These are phyloP conservation scores for Meriones unguiculatus DNA, from an alignment of 2,113 vertebrate genomes.

Conservation along the genomic window DNA sequence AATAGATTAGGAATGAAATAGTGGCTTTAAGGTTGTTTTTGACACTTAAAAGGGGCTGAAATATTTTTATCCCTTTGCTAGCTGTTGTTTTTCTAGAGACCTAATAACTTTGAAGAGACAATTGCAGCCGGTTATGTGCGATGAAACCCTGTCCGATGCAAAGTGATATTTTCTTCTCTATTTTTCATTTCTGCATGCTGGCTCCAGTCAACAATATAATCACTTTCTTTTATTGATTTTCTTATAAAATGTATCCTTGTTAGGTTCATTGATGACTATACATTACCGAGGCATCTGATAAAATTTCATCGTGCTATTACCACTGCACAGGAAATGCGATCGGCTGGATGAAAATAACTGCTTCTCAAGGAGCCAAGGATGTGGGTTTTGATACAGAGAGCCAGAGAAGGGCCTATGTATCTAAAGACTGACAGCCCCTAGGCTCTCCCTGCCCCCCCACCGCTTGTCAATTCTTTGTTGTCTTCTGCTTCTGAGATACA, in stretches of 20 bases:
- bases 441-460: too few relatives aligned
- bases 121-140: slow-evolving; percentile 42
- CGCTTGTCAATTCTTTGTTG: slow-evolving; percentile 38
- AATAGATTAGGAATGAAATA: slow-evolving; percentile 70
- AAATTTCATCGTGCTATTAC: slow-evolving; percentile 67
- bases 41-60: slow-evolving; percentile 73
- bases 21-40: slow-evolving; percentile 79
- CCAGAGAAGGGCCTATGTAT: slow-evolving; percentile 13
- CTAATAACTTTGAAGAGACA: slow-evolving; percentile 78
- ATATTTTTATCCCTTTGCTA: slow-evolving; percentile 74
- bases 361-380: slow-evolving; percentile 55
- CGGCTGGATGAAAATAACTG: slow-evolving; percentile 47
- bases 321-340: slow-evolving; percentile 62
- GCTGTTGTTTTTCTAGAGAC: slow-evolving; percentile 69
- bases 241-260: slow-evolving; percentile 79
- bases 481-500: slow-evolving; percentile 13
- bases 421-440: slow-evolving; percentile 42
- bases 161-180: slow-evolving; percentile 78
- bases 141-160: slow-evolving; percentile 63
- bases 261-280: slow-evolving; percentile 82
- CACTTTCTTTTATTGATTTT: slow-evolving; percentile 82
- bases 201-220: slow-evolving; percentile 78
- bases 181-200: slow-evolving; percentile 82
- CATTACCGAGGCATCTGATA: slow-evolving; percentile 76
- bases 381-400: slow-evolving; percentile 38